These are phyloP conservation scores for Polydrusus tereticollis DNA, from an alignment of 2,888 invertebrate species.

Conservation along the genomic window DNA sequence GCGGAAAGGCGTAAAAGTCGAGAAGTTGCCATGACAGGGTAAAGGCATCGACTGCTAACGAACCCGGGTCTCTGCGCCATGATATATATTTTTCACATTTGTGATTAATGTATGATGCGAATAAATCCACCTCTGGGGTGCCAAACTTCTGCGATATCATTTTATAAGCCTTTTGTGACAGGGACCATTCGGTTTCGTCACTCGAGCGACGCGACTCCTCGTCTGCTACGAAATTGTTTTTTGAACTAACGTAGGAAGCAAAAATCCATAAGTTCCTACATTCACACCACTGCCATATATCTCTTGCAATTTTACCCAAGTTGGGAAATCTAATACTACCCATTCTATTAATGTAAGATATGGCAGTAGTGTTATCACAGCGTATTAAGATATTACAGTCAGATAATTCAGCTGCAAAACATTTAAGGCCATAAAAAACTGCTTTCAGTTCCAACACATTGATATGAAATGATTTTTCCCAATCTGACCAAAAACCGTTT, in stretches of 20 bases:
- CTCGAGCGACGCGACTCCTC: slow-evolving; percentile 2
- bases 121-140: no score
- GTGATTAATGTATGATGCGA: no score
- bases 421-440: no score
- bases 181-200: slow-evolving; percentile 15
- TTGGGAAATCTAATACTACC: slow-evolving; percentile 5
- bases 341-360: no score
- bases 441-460: slow-evolving; percentile 13
- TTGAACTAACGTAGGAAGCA: background rate
- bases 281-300: slow-evolving; percentile 14
- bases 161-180: slow-evolving; percentile 21
- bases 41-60: slow-evolving; percentile 20
- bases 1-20: slow-evolving; percentile 49
- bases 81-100: slow-evolving; percentile 43
- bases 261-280: background rate
- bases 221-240: slow-evolving; percentile 5
- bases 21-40: slow-evolving; percentile 36
- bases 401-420: background rate
- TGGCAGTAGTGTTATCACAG: slow-evolving; percentile 12
- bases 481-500: slow-evolving; percentile 1
- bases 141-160: slow-evolving; percentile 35
- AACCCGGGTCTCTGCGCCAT: slow-evolving; percentile 17
- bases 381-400: background rate
- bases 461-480: slow-evolving; percentile 4
- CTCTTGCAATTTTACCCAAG: background rate